These are phyloP conservation scores for Agonopterix heracliana DNA, from an alignment of 2,888 invertebrate species.

Conservation along the genomic window DNA sequence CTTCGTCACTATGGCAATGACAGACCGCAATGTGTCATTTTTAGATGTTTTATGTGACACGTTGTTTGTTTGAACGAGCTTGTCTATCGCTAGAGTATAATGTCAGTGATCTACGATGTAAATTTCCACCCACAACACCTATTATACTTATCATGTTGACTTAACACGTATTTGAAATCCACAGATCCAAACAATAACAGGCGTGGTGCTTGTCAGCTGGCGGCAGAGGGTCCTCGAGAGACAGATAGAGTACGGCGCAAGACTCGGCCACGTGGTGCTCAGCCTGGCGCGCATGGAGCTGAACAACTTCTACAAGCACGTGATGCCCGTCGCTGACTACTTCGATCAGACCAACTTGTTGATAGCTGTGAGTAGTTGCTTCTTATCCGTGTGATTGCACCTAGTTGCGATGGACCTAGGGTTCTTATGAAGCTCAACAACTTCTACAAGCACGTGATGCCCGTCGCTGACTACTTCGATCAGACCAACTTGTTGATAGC, in stretches of 20 bases:
- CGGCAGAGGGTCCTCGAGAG: slow-evolving; percentile 89
- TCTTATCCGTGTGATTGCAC: too few relatives aligned
- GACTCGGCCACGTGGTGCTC: slow-evolving; percentile 88
- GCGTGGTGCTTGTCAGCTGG: slow-evolving; percentile 91
- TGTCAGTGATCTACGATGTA: too few relatives aligned
- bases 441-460: slow-evolving; percentile 91
- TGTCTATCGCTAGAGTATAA: too few relatives aligned
- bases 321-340: slow-evolving; percentile 93
- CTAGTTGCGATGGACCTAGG: not conserved
- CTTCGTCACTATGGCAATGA: too few relatives aligned
- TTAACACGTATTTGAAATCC: too few relatives aligned
- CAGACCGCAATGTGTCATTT: too few relatives aligned
- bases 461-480: slow-evolving; percentile 93
- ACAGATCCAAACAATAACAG: slow-evolving; percentile 92
- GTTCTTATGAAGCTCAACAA: slow-evolving; percentile 88
- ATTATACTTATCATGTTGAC: too few relatives aligned
- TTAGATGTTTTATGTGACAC: too few relatives aligned
- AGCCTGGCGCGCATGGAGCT: slow-evolving; percentile 92
- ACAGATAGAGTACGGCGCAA: slow-evolving; percentile 93
- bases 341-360: slow-evolving; percentile 90
- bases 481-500: slow-evolving; percentile 84
- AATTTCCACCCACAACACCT: too few relatives aligned
- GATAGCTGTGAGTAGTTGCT: slow-evolving; percentile 48
- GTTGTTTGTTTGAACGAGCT: too few relatives aligned
- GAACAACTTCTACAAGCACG: slow-evolving; percentile 89